Evolutionary conservation across 2,888 invertebrate species (phyloP).

Genomic region (Polymixis lichenea): DNA sequence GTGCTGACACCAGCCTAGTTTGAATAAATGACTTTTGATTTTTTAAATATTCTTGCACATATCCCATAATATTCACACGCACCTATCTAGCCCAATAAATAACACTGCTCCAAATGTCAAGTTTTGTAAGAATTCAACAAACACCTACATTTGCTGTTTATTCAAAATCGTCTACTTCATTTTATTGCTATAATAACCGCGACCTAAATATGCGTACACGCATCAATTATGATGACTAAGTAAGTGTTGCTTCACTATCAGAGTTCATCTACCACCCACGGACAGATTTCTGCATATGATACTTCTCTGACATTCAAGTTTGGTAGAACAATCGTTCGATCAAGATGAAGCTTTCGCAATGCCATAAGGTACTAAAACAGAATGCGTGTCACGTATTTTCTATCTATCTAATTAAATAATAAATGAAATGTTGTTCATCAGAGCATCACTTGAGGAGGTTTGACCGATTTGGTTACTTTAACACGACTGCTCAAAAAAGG

Average conservation of each 20-base stretch:
- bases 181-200: conserved; percentile 28
- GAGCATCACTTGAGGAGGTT: not conserved
- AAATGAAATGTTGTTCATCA: not conserved
- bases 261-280: conserved; percentile 51
- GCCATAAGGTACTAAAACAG: not conserved
- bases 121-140: not conserved
- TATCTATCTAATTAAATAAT: not conserved
- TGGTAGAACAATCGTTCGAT: conserved; percentile 34
- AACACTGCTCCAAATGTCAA: not conserved
- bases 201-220: conserved; percentile 34
- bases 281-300: conserved; percentile 50
- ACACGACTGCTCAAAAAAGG: no score
- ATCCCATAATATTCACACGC: not conserved
- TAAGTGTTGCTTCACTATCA: conserved; percentile 42
- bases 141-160: conserved; percentile 36
- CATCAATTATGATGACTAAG: conserved; percentile 53
- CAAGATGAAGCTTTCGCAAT: conserved; percentile 25
- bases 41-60: no score
- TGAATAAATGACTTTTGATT: no score
- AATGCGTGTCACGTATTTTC: not conserved
- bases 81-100: not conserved
- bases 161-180: conserved; percentile 1
- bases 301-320: conserved; percentile 33
- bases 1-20: no score
- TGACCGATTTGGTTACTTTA: not conserved